These are phyloP conservation scores for Bradypus variegatus DNA, from an alignment of 2,797 vertebrate species.

Conservation along the genomic window DNA sequence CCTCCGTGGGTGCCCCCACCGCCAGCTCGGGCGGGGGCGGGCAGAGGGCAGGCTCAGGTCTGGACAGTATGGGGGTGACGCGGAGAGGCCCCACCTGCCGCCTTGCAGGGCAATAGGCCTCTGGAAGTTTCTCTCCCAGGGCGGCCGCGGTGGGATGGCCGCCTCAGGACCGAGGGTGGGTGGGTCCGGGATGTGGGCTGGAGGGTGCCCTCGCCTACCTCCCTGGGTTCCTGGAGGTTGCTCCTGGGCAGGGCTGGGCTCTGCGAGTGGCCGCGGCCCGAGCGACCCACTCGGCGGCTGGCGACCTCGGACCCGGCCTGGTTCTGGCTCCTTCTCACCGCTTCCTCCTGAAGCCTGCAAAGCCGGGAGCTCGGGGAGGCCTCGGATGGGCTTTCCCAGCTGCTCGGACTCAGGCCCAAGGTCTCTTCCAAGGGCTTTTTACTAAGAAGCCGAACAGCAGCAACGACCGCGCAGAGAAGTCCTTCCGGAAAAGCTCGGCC, in stretches of 20 bases:
- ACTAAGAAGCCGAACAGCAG: not conserved
- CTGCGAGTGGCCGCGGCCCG: not conserved
- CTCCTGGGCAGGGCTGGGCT: not conserved
- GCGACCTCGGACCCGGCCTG: no score
- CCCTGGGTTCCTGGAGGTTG: not conserved
- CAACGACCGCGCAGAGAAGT: no score
- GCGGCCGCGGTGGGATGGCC: not conserved
- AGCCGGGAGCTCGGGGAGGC: no score
- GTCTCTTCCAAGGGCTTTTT: not conserved
- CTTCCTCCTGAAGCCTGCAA: no score
- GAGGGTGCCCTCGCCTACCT: no score
- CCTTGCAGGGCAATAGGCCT: slow-evolving; percentile 36
- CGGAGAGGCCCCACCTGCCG: not conserved
- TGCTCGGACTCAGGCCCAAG: not conserved
- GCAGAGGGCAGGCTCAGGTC: not conserved
- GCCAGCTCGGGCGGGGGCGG: not conserved
- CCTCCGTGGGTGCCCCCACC: not conserved
- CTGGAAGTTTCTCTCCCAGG: slow-evolving; percentile 58
- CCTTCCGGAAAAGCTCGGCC: no score
- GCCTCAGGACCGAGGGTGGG: not conserved
- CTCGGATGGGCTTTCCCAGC: not conserved
- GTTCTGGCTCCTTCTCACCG: not conserved
- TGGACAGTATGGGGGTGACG: not conserved
- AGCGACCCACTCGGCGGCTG: not conserved
- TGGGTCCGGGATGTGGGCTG: fast-evolving